Percentiles rank a stretch among this genome's conserved stretches.
These are phyloP conservation scores for Samia ricini DNA, from an alignment of 1,140 invertebrate species.

Conservation along the genomic window DNA sequence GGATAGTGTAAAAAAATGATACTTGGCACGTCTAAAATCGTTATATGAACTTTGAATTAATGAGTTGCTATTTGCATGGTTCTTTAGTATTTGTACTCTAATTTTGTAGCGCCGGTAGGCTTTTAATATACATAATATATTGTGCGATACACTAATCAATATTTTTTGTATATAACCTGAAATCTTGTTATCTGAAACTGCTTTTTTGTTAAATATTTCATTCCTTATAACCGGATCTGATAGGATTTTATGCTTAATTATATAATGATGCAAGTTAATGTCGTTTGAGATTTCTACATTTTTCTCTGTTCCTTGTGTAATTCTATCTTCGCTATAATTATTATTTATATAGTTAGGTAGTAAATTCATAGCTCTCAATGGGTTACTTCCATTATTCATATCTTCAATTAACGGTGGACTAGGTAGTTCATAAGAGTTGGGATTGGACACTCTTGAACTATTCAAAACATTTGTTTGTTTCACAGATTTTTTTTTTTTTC, in stretches of 20 bases:
- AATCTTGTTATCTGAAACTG: background rate
- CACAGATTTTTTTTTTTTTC: background rate
- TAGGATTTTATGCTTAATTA: too few relatives aligned
- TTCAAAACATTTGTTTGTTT: background rate
- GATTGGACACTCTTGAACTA: too few relatives aligned
- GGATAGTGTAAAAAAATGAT: constrained; percentile 21
- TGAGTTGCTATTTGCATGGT: background rate
- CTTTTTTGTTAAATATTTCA: background rate
- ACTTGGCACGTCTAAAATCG: constrained; percentile 8
- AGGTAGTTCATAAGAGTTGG: too few relatives aligned
- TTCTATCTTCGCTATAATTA: too few relatives aligned
- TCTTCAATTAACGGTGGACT: too few relatives aligned
- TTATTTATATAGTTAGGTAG: too few relatives aligned
- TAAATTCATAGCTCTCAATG: too few relatives aligned
- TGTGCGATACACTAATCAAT: constrained; percentile 11
- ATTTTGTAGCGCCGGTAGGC: constrained; percentile 1
- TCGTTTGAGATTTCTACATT: background rate
- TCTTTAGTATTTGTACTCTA: background rate
- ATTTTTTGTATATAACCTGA: constrained; percentile 4
- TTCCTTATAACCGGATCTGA: too few relatives aligned
- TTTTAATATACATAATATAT: constrained; percentile 13
- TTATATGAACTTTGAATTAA: background rate
- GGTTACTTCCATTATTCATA: too few relatives aligned
- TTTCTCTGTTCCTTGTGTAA: background rate
- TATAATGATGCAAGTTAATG: background rate